Evolutionary conservation across 2,113 vertebrate species (phyloP).

Genomic region (Urocitellus parryii): DNA sequence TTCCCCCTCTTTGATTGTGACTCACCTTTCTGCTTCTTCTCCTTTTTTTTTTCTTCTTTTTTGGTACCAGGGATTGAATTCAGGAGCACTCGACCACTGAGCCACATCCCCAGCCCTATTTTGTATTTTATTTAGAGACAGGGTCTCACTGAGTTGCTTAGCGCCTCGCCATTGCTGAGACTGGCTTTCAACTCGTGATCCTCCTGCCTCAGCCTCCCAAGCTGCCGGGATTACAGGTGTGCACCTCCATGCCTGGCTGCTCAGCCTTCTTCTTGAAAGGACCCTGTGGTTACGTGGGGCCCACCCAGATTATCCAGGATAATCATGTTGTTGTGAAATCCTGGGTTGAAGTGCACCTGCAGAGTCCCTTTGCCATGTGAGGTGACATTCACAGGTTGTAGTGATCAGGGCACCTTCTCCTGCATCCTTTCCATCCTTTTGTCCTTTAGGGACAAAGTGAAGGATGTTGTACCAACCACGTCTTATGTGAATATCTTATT

Average conservation of each 20-base stretch:
- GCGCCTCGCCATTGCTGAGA: too few relatives aligned
- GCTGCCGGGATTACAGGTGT: too few relatives aligned
- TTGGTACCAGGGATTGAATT: too few relatives aligned
- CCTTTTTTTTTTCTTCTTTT: too few relatives aligned
- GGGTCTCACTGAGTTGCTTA: too few relatives aligned
- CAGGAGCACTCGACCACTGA: too few relatives aligned
- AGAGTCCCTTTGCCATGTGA: background rate
- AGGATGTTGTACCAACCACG: accelerated
- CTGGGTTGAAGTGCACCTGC: background rate
- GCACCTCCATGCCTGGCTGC: too few relatives aligned
- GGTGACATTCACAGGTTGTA: background rate
- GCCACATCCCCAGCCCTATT: too few relatives aligned
- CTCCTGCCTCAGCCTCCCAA: too few relatives aligned
- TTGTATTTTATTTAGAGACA: too few relatives aligned
- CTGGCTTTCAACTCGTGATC: too few relatives aligned
- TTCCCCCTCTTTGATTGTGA: background rate
- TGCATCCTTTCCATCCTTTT: background rate
- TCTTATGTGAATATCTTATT: background rate
- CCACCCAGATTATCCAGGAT: background rate
- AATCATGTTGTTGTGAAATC: accelerated
- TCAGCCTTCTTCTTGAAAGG: background rate
- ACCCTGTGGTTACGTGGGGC: background rate
- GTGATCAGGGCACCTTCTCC: background rate
- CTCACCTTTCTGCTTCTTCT: too few relatives aligned
- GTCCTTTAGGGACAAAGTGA: background rate